phyloP scores from a whole-genome alignment of 2,888 invertebrate genomes.

The Tipula vernalis region DNA sequence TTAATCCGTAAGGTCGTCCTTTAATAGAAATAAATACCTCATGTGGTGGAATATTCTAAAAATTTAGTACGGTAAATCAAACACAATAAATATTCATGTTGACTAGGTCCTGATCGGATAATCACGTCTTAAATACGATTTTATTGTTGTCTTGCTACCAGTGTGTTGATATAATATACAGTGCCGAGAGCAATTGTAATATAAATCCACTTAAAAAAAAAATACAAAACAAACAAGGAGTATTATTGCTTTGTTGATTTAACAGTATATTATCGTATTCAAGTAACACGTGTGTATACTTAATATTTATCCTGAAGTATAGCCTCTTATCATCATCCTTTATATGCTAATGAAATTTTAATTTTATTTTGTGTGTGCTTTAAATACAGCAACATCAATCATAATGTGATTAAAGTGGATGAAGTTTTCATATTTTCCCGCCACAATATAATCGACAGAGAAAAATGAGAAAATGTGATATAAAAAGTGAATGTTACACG shows the following conservation, averaged over 20 bases:
- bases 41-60: not conserved
- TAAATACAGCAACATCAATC: not conserved
- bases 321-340: not conserved
- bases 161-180: not conserved
- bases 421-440: not conserved
- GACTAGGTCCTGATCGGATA: not conserved
- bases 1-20: no score
- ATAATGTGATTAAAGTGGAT: not conserved
- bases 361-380: not conserved
- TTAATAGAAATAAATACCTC: not conserved
- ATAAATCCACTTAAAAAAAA: not conserved
- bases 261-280: not conserved
- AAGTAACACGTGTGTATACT: not conserved
- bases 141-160: not conserved
- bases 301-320: not conserved
- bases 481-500: not conserved
- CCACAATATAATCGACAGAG: not conserved
- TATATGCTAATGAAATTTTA: not conserved
- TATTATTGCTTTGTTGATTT: not conserved
- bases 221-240: not conserved
- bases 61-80: not conserved
- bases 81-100: not conserved
- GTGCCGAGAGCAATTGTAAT: not conserved
- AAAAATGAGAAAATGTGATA: not conserved
- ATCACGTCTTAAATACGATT: not conserved